Evolutionary conservation across 1,140 invertebrate genomes (phyloP).

Genomic region (Portunus trituberculatus): DNA sequence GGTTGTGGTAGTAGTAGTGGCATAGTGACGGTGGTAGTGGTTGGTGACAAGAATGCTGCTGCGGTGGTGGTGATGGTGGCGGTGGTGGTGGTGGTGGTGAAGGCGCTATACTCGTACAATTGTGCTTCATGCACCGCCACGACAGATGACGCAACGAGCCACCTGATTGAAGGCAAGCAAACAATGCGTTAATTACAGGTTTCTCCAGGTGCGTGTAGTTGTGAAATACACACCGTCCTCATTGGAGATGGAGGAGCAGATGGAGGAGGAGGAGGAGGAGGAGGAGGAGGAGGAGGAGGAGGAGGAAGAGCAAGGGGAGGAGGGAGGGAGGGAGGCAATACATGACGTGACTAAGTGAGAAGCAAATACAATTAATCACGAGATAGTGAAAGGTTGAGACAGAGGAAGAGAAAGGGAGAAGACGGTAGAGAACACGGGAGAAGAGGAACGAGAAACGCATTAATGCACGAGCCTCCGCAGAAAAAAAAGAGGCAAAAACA

Average conservation of each 20-base stretch:
- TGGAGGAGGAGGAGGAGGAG: constrained; percentile 18
- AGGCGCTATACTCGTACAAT: background rate
- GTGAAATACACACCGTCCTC: constrained; percentile 15
- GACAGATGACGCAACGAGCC: constrained; percentile 34
- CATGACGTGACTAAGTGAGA: constrained; percentile 47
- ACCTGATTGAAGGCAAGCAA: constrained; percentile 43
- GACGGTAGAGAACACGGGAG: background rate
- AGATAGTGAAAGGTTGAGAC: constrained; percentile 22
- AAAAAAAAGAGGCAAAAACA: background rate
- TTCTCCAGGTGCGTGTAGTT: constrained; percentile 44
- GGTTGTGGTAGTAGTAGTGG: no score
- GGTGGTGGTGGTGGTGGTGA: background rate
- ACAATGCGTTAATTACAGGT: constrained; percentile 57
- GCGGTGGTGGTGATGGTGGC: background rate
- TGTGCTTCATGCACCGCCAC: background rate
- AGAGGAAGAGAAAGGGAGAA: constrained; percentile 31
- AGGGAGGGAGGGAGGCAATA: background rate
- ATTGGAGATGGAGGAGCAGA: background rate
- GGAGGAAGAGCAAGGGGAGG: background rate
- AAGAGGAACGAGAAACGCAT: constrained; percentile 27
- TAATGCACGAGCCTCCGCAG: background rate
- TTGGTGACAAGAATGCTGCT: background rate
- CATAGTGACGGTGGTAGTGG: no score
- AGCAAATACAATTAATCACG: constrained; percentile 35
- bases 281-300: background rate